These are phyloP conservation scores for Eospalax fontanierii DNA, from an alignment of 2,797 vertebrate species.

Conservation along the genomic window DNA sequence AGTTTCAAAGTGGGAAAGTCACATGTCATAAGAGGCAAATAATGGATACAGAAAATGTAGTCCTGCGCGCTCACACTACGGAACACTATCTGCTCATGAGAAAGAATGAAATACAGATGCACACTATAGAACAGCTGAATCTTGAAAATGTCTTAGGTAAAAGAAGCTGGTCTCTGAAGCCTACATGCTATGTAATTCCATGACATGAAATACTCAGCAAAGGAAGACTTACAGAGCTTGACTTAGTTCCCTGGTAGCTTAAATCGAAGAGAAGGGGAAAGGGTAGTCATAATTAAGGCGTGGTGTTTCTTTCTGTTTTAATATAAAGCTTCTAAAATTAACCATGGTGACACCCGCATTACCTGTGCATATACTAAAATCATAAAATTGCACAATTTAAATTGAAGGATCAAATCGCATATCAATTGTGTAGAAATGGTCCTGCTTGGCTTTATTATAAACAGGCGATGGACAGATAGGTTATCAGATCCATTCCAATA, in stretches of 20 bases:
- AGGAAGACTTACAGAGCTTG: neutral
- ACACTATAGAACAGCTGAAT: neutral
- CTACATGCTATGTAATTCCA: neutral
- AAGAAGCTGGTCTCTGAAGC: neutral
- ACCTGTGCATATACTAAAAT: neutral
- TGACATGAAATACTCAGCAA: too few relatives aligned
- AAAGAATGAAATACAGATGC: neutral
- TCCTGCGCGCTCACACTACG: neutral
- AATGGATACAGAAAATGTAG: neutral
- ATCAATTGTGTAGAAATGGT: neutral
- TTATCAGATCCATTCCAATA: neutral
- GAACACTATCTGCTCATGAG: neutral
- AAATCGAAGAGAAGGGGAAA: neutral
- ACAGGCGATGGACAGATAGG: too few relatives aligned
- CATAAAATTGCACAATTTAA: neutral
- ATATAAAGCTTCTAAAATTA: neutral
- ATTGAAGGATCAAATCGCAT: neutral
- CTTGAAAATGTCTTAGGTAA: neutral
- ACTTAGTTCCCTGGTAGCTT: neutral
- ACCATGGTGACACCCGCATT: neutral
- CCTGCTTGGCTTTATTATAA: too few relatives aligned
- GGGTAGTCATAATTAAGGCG: neutral
- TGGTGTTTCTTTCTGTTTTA: neutral
- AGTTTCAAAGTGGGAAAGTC: neutral
- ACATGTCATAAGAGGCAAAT: neutral